phyloP scores from a whole-genome alignment of 1,140 invertebrate species.

The Bombus breviceps region DNA sequence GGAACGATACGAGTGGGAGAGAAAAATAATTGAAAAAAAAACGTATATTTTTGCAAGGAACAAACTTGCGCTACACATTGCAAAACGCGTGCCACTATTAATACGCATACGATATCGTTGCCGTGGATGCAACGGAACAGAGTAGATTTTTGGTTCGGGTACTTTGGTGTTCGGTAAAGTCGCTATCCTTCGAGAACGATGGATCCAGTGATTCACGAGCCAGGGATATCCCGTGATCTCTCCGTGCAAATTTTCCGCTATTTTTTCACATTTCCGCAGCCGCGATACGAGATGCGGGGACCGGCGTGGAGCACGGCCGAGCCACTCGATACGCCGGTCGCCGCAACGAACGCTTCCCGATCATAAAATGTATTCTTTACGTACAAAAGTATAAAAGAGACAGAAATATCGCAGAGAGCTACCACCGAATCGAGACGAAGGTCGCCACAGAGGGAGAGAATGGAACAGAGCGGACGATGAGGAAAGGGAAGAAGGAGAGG shows the following conservation, averaged over 20 bases:
- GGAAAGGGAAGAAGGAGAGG: not conserved
- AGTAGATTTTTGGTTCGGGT: constrained; percentile 38
- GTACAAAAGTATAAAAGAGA: constrained; percentile 64
- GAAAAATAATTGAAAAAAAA: constrained; percentile 4
- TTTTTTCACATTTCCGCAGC: not conserved
- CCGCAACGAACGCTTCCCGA: not conserved
- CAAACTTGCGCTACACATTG: constrained; percentile 50
- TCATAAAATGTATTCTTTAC: constrained; percentile 9
- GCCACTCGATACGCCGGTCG: not conserved
- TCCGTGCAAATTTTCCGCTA: not conserved
- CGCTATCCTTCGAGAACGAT: not conserved
- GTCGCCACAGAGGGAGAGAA: not conserved
- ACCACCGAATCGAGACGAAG: not conserved
- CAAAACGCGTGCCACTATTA: constrained; percentile 43
- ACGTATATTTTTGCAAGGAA: constrained; percentile 49
- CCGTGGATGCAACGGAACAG: constrained; percentile 16
- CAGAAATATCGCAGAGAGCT: not conserved
- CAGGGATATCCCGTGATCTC: not conserved
- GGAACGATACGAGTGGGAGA: not conserved
- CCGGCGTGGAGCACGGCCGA: too few relatives aligned
- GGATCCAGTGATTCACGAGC: too few relatives aligned
- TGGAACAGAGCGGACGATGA: not conserved
- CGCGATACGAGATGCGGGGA: not conserved
- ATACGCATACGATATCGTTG: constrained; percentile 21
- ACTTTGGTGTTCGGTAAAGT: constrained; percentile 32